Evolutionary conservation across 2,888 invertebrate genomes (phyloP), one percentile per base, ranked within the genome.

Genomic region (Ormia ochracea): DNA sequence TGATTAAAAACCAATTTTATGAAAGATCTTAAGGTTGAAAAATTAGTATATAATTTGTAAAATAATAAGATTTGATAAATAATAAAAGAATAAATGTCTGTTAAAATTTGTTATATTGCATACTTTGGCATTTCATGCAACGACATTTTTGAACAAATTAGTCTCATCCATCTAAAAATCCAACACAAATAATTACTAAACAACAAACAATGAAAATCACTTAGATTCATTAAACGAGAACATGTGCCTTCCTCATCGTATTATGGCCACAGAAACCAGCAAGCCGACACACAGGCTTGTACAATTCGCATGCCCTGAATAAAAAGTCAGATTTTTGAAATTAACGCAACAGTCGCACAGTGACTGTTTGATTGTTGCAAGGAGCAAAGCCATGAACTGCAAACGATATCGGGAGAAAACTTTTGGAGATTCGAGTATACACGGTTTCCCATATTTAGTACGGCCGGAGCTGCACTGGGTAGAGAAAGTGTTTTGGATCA

Each of bases 381-480:
- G 17, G 4, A n/a, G 9, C 12, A 23, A 31, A 63, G 4, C 19
- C 1, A 21, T 84, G 84, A 80, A 83, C 14, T 81, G 76, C 6
- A 66, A 59, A 19, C 56, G 78, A 23, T 82, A 76, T 59, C 58
- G 81, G 48, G 59, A 58, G 6, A 84, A 84, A 38, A 82, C 85
- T 19, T 84, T 86, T 63, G 81, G 85, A 50, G 87, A 86, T 23
- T 85, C 86, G 1, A 82, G 87, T 4, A 83, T 89, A 10, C 89
- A 89, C 83, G 89, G 88, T 0, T 84, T 88, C 74, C 84, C 87
- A 0, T 89, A 89, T 78, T 65, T 88, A 75, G 84, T 84, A 0
- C 84, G 85, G 1, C 78, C 70, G 14, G 85, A 87, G 14, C 82
- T 88, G n/a, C 88, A 88, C 61, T 84, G 86, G 83, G 17, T 83